phyloP scores from a whole-genome alignment of 2,797 vertebrate species.

The Oryzias sinensis region DNA sequence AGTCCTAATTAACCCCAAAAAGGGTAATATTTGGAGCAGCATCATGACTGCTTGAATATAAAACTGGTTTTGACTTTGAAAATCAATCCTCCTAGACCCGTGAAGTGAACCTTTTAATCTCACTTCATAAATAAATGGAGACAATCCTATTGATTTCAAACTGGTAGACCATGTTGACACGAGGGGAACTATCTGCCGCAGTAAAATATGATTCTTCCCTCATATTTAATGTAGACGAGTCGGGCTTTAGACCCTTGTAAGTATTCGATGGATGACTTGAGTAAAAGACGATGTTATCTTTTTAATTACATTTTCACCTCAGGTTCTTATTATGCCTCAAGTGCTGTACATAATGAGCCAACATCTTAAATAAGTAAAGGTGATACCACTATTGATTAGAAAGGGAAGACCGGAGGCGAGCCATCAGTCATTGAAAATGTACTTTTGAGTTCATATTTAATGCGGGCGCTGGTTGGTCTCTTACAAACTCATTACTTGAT shows the following conservation, averaged over 20 bases:
- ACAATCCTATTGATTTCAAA: constrained; percentile 34
- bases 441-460: constrained; percentile 46
- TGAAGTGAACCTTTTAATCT: constrained; percentile 32
- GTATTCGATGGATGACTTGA: constrained; percentile 46
- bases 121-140: constrained; percentile 49
- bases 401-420: constrained; percentile 47
- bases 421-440: constrained; percentile 60
- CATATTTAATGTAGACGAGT: constrained; percentile 36
- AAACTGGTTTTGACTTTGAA: constrained; percentile 31
- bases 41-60: constrained; percentile 26
- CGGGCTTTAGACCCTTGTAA: constrained; percentile 22
- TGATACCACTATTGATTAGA: constrained; percentile 69
- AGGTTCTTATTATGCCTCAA: constrained; percentile 62
- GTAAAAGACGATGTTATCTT: constrained; percentile 65
- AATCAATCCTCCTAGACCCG: constrained; percentile 35
- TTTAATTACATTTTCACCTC: constrained; percentile 70
- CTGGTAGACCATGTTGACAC: constrained; percentile 5
- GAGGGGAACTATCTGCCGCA: constrained; percentile 31
- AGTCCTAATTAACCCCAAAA: constrained; percentile 51
- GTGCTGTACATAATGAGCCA: constrained; percentile 69
- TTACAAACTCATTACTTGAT: constrained; percentile 48
- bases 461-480: constrained; percentile 28
- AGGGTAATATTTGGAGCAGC: constrained; percentile 21
- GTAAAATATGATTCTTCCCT: constrained; percentile 26
- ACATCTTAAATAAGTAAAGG: constrained; percentile 73